Percentiles rank a stretch among this genome's conserved stretches.
These are phyloP conservation scores for Tauraco hartlaubi DNA, from an alignment of 2,797 vertebrate species.

Conservation along the genomic window DNA sequence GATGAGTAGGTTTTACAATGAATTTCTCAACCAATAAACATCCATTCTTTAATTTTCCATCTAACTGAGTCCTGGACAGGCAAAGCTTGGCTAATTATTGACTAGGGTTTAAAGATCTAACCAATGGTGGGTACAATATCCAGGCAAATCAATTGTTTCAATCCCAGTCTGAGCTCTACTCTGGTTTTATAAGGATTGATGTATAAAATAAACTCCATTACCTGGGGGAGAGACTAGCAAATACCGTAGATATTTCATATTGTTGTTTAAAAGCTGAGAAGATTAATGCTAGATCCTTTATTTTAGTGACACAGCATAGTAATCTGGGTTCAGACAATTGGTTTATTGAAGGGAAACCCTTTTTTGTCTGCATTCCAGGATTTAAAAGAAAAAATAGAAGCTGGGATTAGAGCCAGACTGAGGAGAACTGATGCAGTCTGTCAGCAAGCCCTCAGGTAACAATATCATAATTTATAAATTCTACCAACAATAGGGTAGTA, in stretches of 20 bases:
- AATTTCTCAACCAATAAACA: not conserved
- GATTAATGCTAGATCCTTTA: conserved; percentile 58
- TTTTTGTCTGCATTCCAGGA: conserved; percentile 80
- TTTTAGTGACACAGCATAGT: conserved; percentile 53
- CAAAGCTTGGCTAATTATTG: conserved; percentile 1
- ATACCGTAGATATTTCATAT: conserved; percentile 42
- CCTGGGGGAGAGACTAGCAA: conserved; percentile 9
- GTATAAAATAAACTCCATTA: conserved; percentile 35
- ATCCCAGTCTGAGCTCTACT: not conserved
- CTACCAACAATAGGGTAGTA: conserved; percentile 76
- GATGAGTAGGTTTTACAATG: not conserved
- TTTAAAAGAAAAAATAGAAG: conserved; percentile 66
- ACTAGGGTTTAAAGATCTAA: not conserved
- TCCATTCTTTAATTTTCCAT: not conserved
- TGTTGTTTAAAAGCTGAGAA: conserved; percentile 46
- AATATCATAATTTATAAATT: conserved; percentile 81
- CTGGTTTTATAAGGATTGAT: not conserved
- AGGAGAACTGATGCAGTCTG: conserved; percentile 75
- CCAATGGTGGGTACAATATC: not conserved
- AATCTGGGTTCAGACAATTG: conserved; percentile 78
- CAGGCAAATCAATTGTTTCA: conserved; percentile 3
- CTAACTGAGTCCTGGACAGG: not conserved
- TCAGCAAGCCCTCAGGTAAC: conserved; percentile 82
- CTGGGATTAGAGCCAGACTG: conserved; percentile 76
- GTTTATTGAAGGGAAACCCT: conserved; percentile 72